Conservation (phyloP, 2,113 vertebrate genomes). For the Cisticola juncidis region DNA sequence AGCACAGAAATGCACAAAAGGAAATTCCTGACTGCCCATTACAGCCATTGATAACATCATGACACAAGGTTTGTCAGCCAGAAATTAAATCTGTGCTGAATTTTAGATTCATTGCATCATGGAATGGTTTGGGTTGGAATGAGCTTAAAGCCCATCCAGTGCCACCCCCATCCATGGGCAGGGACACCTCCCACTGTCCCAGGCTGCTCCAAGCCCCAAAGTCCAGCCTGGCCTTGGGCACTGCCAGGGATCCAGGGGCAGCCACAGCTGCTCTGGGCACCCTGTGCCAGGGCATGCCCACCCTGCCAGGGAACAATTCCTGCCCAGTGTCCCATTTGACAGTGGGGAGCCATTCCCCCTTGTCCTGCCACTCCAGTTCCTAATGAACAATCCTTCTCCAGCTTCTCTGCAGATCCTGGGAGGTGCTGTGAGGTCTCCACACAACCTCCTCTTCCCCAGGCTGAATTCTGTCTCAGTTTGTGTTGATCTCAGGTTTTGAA, state of each 20-base stretch:
- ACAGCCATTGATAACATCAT: neutral
- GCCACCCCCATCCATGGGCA: neutral
- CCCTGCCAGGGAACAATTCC: neutral
- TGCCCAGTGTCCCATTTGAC: neutral
- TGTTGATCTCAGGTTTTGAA: neutral
- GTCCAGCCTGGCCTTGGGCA: neutral
- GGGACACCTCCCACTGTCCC: neutral
- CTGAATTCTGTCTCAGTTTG: neutral
- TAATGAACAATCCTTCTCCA: neutral
- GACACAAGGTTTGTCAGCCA: neutral
- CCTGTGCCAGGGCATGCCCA: neutral
- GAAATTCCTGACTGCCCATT: neutral
- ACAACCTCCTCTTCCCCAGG: neutral
- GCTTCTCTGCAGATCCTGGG: neutral
- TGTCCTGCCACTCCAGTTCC: neutral
- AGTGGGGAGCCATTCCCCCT: neutral
- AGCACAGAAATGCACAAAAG: neutral
- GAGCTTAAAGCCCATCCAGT: fast-evolving
- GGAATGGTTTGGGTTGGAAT: neutral
- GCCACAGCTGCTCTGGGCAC: neutral
- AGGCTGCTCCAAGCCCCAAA: neutral
- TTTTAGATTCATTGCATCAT: neutral
- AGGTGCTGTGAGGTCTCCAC: neutral
- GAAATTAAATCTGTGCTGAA: neutral
- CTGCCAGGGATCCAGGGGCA: neutral